Base-by-base conservation (phyloP, 92 coral and sea anemone genomes). In the Blastomussa wellsi region DNA sequence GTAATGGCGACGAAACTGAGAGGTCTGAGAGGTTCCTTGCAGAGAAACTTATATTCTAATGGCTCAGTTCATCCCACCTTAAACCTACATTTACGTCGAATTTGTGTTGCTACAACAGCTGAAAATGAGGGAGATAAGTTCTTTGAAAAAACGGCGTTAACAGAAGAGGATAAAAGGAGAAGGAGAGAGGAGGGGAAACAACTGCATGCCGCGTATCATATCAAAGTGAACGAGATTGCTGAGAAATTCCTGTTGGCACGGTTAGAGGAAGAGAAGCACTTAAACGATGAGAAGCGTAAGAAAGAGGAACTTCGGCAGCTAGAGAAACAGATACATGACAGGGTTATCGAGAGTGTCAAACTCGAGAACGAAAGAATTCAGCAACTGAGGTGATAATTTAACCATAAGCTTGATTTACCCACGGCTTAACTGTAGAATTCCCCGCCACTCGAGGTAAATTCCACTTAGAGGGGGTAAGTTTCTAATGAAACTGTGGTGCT, bases 291-390 rank as follows among this genome's bases (percentile, higher is more conserved):
- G 20, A 91, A 92, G 79, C 89, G 91, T 42, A 94, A 92, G 79
- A 94, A 92, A 86, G 93, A 91, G 76, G 92, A 91, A 47, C 91
- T 89, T 42, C 89, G 90, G n/a, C 86, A 88, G 68, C 78, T 87
- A 60, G 98, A 94, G 85, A 82, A 78, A 32, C 79, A 89, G 57
- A 72, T 78, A 33, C 95, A 94, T 65, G 90, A 85, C 71, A 86
- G 92, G 75, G 82, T 94, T 62, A 86, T 94, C 44, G 91, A 92
- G 39, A 92, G 88, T 76, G 86, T 94, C 73, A 85, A 78, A 39
- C 83, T 88, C 79, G 93, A 90, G 74, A 94, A 94, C 84, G 88
- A 86, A 20, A 75, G 86, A 29, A 82, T 92, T 29, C 84, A 83
- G 60, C 82, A 74, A 75, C 64, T 78, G 44, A 92, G 98, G 98